These are phyloP conservation scores for Cinclus cinclus DNA, from an alignment of 2,113 vertebrate species.

Conservation along the genomic window DNA sequence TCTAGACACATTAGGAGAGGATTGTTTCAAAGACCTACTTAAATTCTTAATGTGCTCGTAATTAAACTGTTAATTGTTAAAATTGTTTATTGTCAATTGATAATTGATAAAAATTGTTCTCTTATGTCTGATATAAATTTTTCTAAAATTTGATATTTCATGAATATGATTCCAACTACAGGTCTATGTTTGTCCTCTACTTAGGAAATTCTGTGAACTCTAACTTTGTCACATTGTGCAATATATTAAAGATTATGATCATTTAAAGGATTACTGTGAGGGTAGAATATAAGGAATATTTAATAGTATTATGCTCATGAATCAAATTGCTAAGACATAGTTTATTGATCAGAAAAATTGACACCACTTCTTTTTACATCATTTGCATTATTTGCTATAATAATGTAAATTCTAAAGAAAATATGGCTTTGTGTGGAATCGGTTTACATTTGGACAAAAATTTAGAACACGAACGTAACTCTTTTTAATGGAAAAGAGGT, in stretches of 20 bases:
- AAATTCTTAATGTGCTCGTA: background rate
- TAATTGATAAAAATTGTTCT: background rate
- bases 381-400: background rate
- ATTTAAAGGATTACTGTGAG: background rate
- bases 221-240: background rate
- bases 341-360: background rate
- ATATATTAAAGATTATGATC: background rate
- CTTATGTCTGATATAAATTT: background rate
- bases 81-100: background rate
- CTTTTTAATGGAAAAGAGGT: background rate
- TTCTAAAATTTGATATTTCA: background rate
- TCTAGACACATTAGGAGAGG: background rate
- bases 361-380: background rate
- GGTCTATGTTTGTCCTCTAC: background rate
- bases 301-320: background rate
- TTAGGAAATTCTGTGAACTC: background rate
- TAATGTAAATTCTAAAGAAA: background rate
- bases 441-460: background rate
- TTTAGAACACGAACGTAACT: background rate
- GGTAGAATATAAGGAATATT: background rate
- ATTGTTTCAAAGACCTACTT: background rate
- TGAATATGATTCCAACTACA: background rate
- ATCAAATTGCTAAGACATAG: background rate
- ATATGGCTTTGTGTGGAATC: fast-evolving
- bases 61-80: background rate